Evolutionary conservation across 2,797 vertebrate species (phyloP).

Genomic region (Hypotaenidia philippensis): DNA sequence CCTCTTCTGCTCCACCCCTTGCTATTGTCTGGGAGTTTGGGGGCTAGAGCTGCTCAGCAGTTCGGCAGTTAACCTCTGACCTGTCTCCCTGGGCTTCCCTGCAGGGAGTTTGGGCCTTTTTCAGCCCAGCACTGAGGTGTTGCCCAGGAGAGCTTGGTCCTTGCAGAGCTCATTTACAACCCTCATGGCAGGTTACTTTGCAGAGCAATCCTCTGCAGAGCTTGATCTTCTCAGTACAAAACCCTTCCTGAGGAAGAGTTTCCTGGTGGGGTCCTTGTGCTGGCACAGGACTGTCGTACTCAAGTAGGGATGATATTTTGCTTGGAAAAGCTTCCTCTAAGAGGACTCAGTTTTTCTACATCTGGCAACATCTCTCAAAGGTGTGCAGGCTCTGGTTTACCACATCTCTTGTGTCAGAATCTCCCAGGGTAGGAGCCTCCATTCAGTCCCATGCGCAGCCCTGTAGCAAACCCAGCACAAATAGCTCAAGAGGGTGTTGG

Average conservation of each 20-base stretch:
- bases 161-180: conserved; percentile 28
- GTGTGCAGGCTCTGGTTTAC: neutral
- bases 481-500: neutral
- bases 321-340: neutral
- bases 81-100: neutral
- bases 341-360: neutral
- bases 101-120: conserved; percentile 15
- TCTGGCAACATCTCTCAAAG: neutral
- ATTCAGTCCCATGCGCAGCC: neutral
- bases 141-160: neutral
- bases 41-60: neutral
- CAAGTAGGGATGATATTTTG: neutral
- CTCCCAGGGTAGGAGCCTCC: neutral
- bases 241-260: neutral
- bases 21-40: rapidly evolving
- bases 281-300: neutral
- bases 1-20: neutral
- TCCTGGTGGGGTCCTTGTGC: neutral
- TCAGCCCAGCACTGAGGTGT: neutral
- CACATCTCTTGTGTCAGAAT: neutral
- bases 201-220: neutral
- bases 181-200: neutral
- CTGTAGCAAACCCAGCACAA: neutral
- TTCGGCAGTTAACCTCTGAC: neutral
- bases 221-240: neutral